Evolutionary conservation across 2,113 vertebrate species (phyloP).

Genomic region (human (Homo sapiens)): DNA sequence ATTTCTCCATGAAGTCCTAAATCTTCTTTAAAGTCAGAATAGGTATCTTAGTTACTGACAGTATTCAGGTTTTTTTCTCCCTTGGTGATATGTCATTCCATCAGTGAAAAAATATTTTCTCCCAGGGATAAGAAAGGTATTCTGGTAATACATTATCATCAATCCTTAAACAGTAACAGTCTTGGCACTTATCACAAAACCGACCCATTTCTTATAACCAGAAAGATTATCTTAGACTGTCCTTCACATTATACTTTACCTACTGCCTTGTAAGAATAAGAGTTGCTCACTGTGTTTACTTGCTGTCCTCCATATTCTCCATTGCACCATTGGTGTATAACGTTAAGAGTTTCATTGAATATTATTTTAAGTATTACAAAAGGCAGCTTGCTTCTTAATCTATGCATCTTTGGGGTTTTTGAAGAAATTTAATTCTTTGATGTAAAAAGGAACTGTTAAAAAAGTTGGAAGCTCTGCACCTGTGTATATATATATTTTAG

Average conservation of each 20-base stretch:
- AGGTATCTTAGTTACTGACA: not conserved
- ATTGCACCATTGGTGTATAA: conserved; percentile 58
- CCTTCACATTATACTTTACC: not conserved
- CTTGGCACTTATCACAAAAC: not conserved
- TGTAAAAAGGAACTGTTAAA: conserved; percentile 84
- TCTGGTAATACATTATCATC: conserved; percentile 25
- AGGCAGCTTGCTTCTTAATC: conserved; percentile 88
- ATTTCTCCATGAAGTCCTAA: conserved; percentile 31
- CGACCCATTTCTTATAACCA: not conserved
- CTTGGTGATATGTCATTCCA: not conserved
- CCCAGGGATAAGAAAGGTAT: not conserved
- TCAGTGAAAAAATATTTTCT: not conserved
- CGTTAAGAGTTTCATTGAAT: conserved; percentile 77
- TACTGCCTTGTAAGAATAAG: not conserved
- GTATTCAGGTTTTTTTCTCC: conserved; percentile 20
- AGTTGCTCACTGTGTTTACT: not conserved
- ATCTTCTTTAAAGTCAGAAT: conserved; percentile 23
- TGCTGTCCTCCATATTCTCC: conserved; percentile 36
- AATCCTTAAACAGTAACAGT: not conserved
- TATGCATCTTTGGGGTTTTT: conserved; percentile 86
- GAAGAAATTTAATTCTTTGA: conserved; percentile 84
- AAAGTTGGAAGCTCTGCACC: conserved; percentile 87
- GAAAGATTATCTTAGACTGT: not conserved
- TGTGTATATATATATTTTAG: conserved; percentile 81
- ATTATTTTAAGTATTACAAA: conserved; percentile 81